Evolutionary conservation across 2,113 vertebrate species (phyloP), one percentile per base, ranked within the genome.

Genomic region (Macaca mulatta): DNA sequence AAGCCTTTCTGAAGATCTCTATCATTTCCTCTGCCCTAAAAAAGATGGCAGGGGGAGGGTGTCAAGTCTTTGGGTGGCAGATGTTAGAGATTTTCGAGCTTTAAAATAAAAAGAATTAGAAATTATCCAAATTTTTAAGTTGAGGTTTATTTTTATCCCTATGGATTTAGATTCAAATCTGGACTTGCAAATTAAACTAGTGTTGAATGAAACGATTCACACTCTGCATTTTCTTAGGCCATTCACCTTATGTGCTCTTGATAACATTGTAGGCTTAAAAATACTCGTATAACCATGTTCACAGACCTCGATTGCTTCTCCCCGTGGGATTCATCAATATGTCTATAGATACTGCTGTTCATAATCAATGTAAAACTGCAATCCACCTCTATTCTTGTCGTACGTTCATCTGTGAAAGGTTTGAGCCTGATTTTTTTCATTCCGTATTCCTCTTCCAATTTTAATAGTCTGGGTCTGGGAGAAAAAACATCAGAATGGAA

Each of bases 81-180:
- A 70, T 55, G 30, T 45, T 30, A 61, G 50, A 74, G 78, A 38
- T 79, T 67, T 85, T 6, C 48, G 75, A 52, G 35, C 40, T 23
- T 92, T 83, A 30, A 81, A 32, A 83, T 75, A 25, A 40, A 82
- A 75, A 84, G 74, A 77, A 67, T 64, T 64, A 85, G 89, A 93
- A 93, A 85, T 57, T n/a, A 77, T n/a, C 70, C 57, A 45, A 25
- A 23, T 6, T 82, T 59, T 92, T 61, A 82, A 43, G 52, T 48
- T 59, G 96, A 92, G 95, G 87, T 77, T 82, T 79, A 85, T 59
- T 59, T 83, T 93, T 57, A 84, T 85, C 89, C 78, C 35, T 16
- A 0, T 32, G 87, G 83, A 84, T 87, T 96, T 86, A 89, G 89
- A 89, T 91, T 93, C 74, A 45, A 22, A 61, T 64, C 77, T 75